Evolutionary conservation across 2,113 vertebrate species (phyloP).

Genomic region (human): GRCh38 chr2:36932001-36932500

Average conservation of each 20-base stretch:
- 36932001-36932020: neutral
- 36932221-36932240: neutral
- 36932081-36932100: neutral
- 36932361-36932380: neutral
- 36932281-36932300: neutral
- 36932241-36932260: neutral
- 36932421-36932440: neutral
- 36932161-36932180: neutral
- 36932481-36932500: neutral
- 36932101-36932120: no score
- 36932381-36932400: neutral
- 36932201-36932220: neutral
- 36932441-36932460: no score
- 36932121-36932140: neutral
- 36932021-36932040: neutral
- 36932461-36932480: slow-evolving; percentile 14
- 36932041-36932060: neutral
- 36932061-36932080: neutral
- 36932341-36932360: neutral
- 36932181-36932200: neutral
- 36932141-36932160: neutral
- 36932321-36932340: neutral
- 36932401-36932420: neutral
- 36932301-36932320: neutral
- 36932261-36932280: neutral